These are phyloP conservation scores for Synanthedon vespiformis DNA, from an alignment of 2,888 invertebrate species.

Conservation along the genomic window DNA sequence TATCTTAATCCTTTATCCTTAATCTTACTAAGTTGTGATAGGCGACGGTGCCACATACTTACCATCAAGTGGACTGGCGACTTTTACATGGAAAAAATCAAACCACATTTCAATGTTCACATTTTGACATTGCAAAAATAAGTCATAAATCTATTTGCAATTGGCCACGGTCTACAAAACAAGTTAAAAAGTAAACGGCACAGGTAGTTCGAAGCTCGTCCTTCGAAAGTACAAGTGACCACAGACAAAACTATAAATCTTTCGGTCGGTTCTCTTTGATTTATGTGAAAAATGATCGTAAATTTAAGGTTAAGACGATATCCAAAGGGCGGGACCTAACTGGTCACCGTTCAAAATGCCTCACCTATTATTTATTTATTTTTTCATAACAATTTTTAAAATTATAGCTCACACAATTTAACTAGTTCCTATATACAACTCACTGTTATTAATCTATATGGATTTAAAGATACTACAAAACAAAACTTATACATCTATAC, in stretches of 20 bases:
- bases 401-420: not conserved
- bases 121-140: conserved; percentile 30
- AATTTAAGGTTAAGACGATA: conserved; percentile 60
- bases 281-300: conserved; percentile 70
- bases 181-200: conserved; percentile 22
- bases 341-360: conserved; percentile 29
- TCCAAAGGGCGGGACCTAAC: conserved; percentile 33
- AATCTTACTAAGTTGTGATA: too few species aligned
- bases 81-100: too few species aligned
- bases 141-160: conserved; percentile 35
- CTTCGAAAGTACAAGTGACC: conserved; percentile 28
- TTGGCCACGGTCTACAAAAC: conserved; percentile 25
- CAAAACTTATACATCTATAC: too few species aligned
- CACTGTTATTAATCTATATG: too few species aligned
- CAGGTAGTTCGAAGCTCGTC: conserved; percentile 27
- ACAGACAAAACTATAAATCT: conserved; percentile 56
- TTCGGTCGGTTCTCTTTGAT: conserved; percentile 59
- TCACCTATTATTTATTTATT: conserved; percentile 30
- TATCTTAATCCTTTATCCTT: too few species aligned
- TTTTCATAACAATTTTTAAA: not conserved
- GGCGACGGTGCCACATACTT: too few species aligned
- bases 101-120: not conserved
- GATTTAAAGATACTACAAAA: too few species aligned
- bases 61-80: too few species aligned
- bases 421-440: too few species aligned